Evolutionary conservation across 37 sponge, comb jelly and placozoan genomes (phyloP), one percentile per base, ranked within the genome.

Genomic region (Oscarella lobularis): DNA sequence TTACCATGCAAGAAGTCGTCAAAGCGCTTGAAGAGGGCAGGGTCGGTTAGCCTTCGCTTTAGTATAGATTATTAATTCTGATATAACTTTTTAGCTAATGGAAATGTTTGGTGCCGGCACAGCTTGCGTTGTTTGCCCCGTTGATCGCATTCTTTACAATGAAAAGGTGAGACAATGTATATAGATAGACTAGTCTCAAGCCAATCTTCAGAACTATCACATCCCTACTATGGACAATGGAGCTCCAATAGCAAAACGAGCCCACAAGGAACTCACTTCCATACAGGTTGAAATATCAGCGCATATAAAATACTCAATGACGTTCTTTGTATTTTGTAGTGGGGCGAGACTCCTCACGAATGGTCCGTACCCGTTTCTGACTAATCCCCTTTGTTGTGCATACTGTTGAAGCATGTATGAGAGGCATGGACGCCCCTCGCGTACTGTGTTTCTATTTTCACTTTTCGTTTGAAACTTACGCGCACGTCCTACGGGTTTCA

Each of bases 71-170:
- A 0, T 35, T 38, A 3, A 37, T 65, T 66, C 36, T 76, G 29
- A 66, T 35, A 31, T 74, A 27, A 48, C 1, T 34, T 5, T 75
- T 3, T 38, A 92, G 93, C 5, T 91, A 72, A 85, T 86, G 67
- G 99, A 94, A 71, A 80, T 94, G 55, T 98, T 98, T 91, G 99
- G 99, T n/a, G 75, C 92, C 39, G 99, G 99, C 0, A 98, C 99
- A 9, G 99, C 99, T 2, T 94, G 95, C 82, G 96, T 98, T 34
- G 96, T 98, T 1, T 87, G 90, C 73, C 99, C 99, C 34, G 82
- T 98, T 33, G 73, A 80, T 69, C 82, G 74, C 74, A 98, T 98
- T 14, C 82, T 81, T 29, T 98, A 78, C 67, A 48, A 84, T 31
- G 88, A 87, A 69, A 82, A 96, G 81, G 97, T 96, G 79, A 37